phyloP scores from a whole-genome alignment of 64 coral and sea anemone genomes.

The Actinia equina region DNA sequence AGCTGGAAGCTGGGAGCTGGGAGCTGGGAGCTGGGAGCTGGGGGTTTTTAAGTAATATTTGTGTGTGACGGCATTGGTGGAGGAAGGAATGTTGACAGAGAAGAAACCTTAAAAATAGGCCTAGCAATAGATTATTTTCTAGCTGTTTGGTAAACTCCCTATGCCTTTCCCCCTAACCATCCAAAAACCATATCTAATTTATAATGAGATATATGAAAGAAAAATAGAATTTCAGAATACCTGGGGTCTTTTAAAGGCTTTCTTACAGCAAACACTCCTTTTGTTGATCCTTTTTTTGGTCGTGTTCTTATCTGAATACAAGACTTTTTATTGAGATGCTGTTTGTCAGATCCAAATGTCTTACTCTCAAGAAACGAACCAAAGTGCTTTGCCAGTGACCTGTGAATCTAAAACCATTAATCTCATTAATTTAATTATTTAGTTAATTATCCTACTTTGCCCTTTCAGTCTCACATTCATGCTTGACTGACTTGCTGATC shows the following conservation, averaged over 20 bases:
- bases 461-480: not conserved
- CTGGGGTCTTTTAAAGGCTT: not conserved
- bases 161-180: too few relatives aligned
- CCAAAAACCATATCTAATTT: too few relatives aligned
- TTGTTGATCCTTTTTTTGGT: not conserved
- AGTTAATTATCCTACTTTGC: not conserved
- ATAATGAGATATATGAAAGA: too few relatives aligned
- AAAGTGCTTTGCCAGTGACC: conserved; percentile 43
- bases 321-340: not conserved
- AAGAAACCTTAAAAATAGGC: too few relatives aligned
- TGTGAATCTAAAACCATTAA: conserved; percentile 46
- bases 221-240: not conserved
- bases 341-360: conserved; percentile 6
- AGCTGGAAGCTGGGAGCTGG: too few relatives aligned
- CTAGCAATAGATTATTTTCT: too few relatives aligned
- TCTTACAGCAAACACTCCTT: not conserved
- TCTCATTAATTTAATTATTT: not conserved
- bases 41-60: too few relatives aligned
- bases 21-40: too few relatives aligned
- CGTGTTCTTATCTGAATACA: conserved; percentile 55
- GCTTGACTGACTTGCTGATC: not conserved
- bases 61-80: too few relatives aligned
- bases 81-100: too few relatives aligned
- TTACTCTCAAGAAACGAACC: conserved; percentile 66
- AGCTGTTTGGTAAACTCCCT: too few relatives aligned